phyloP scores from a whole-genome alignment of 2,888 invertebrate genomes.

The Norana najaformis region DNA sequence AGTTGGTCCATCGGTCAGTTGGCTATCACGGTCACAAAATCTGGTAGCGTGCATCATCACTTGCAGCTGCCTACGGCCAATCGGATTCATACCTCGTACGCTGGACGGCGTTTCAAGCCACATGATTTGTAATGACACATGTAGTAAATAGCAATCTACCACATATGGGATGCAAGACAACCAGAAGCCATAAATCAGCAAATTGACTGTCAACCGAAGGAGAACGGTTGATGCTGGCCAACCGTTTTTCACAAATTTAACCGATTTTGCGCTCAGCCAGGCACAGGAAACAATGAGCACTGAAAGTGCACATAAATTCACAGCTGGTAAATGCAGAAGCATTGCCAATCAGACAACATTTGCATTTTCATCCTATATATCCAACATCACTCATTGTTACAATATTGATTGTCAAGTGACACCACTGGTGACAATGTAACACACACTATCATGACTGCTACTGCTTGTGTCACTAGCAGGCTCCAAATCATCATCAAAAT shows the following conservation, averaged over 20 bases:
- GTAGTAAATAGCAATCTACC: background rate
- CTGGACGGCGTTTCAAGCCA: background rate
- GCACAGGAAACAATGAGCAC: background rate
- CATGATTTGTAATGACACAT: background rate
- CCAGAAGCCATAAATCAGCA: background rate
- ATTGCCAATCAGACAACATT: background rate
- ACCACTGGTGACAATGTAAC: background rate
- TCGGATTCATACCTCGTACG: background rate
- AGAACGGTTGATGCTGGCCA: background rate
- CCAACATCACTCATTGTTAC: background rate
- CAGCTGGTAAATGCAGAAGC: background rate
- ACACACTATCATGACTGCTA: background rate
- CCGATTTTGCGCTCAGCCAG: background rate
- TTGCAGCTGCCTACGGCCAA: background rate
- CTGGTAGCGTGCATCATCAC: background rate
- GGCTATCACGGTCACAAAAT: background rate
- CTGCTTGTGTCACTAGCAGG: background rate
- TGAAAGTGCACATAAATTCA: background rate
- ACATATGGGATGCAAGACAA: background rate
- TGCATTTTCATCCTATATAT: background rate
- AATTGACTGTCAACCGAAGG: constrained; percentile 10
- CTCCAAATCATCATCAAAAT: background rate
- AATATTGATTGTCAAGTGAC: background rate
- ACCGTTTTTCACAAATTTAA: background rate
- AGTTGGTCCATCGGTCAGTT: background rate